These are phyloP conservation scores for Heloderma charlesbogerti DNA, from an alignment of 2,113 vertebrate species.

Conservation along the genomic window DNA sequence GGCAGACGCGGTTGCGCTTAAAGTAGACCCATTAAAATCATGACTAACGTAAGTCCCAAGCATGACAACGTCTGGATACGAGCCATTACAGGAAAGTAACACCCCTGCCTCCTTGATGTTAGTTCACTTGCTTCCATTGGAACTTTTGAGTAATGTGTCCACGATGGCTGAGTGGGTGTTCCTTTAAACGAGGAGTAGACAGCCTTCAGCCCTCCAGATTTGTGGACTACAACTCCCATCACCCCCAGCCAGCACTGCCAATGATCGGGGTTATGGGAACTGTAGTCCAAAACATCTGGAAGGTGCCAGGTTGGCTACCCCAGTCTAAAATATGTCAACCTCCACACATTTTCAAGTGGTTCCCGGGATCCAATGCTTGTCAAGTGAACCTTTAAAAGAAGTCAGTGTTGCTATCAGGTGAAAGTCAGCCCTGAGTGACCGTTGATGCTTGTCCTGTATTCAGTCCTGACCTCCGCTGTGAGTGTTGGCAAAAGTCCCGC, in stretches of 20 bases:
- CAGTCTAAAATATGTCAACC: background rate
- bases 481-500: background rate
- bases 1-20: too few relatives aligned
- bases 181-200: background rate
- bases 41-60: too few relatives aligned
- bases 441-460: too few relatives aligned
- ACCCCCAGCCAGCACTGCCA: too few relatives aligned
- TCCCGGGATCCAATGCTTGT: background rate
- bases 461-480: background rate
- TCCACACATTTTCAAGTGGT: background rate
- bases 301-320: too few relatives aligned
- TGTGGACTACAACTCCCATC: background rate
- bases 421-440: too few relatives aligned
- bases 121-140: background rate
- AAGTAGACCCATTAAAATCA: background rate
- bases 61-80: too few relatives aligned
- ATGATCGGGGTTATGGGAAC: background rate
- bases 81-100: too few relatives aligned
- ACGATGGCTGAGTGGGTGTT: background rate
- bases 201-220: background rate
- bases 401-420: too few relatives aligned
- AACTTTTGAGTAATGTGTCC: background rate
- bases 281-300: background rate
- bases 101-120: too few relatives aligned
- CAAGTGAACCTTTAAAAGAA: background rate